Evolutionary conservation across 2,888 invertebrate genomes (phyloP), one percentile per base, ranked within the genome.

Genomic region (Lithophane ornitopus): DNA sequence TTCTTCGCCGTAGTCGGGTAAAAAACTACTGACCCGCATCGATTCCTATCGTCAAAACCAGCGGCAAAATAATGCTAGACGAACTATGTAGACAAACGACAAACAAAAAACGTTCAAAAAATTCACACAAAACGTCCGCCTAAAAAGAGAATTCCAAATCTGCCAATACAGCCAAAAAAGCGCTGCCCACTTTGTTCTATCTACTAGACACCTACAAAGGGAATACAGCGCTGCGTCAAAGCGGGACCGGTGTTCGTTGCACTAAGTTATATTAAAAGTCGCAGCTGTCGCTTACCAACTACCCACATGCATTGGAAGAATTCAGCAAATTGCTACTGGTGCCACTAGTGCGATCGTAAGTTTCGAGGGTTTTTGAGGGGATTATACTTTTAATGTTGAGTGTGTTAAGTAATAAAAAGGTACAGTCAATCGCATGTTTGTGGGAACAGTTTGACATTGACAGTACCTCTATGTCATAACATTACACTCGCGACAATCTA

Each of bases 211-310:
- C 12, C 9, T 59, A 74, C 61, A 66, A 67, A 76, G 66, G 11
- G 54, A 76, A 74, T 66, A 62, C 41, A 74, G 54, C 74, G 73
- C 62, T 49, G 70, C 49, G 41, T 74, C 58, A 77, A 77, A 74
- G 66, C 65, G 66, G 71, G 16, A 49, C 44, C 63, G 63, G 70
- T 44, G 61, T 66, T 59, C 52, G 67, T 26, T 74, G 78, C 81
- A 78, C 76, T 77, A 83, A 77, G 84, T 87, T 87, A 77, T 89
- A 89, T 87, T 86, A 86, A 83, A 89, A 77, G 70, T 62, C 65
- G 9, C 89, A 89, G 85, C 85, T 87, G 88, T 58, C 81, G 76
- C 46, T 46, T 34, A 28, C 70, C 28, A 59, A 41, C 58, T 41
- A 68, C 63, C 79, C 65, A 49, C 74, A 76, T 72, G 74, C 74